Base-by-base conservation (phyloP, 2,113 vertebrate species). In the Tragelaphus buxtoni region DNA sequence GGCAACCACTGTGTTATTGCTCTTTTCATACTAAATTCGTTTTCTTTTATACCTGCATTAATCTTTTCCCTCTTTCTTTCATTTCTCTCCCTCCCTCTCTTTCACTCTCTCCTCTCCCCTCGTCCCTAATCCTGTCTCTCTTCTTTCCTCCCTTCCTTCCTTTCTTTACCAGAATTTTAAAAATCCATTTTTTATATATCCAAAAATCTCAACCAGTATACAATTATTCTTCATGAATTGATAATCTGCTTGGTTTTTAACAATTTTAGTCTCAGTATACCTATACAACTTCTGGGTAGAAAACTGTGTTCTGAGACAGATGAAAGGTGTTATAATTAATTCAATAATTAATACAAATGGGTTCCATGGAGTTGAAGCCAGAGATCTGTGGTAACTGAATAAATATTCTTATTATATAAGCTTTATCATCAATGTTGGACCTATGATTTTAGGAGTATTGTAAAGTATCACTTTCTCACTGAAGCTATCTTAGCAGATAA, bases 1-100 rank as follows among this genome's bases (percentile, higher is more conserved):
- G 55, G 55, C 10, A 94, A 28, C 24, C 32, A 22, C 65, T 39
- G 24, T 18, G 20, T 63, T 95, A 85, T 39, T 95, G 88, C 24
- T 81, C 81, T 74, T 79, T 55, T 96, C 81, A 94, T 94, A 63
- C n/a, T 51, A 90, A 89, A 82, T 4, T n/a, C 69, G 49, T 97
- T 93, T 96, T 47, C 42, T 32, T 5, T 32, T 89, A 32, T 51
- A 42, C 42, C 58, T 90, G 14, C 88, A n/a, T 90, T 96, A 89
- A 87, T 97, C n/a, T 60, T 94, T 45, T 87, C 85, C 55, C 45
- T 32, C 13, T 5, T 74, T 45, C n/a, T 26, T n/a, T 39, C 18
- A n/a, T 24, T 53, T 60, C 6, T 4, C 4, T 47, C 24, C 12
- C 7, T 65, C n/a, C 22, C 1, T 12, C 7, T 2, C 7, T n/a